phyloP scores from a whole-genome alignment of 2,888 invertebrate species.

The Ormyrus pomaceus region DNA sequence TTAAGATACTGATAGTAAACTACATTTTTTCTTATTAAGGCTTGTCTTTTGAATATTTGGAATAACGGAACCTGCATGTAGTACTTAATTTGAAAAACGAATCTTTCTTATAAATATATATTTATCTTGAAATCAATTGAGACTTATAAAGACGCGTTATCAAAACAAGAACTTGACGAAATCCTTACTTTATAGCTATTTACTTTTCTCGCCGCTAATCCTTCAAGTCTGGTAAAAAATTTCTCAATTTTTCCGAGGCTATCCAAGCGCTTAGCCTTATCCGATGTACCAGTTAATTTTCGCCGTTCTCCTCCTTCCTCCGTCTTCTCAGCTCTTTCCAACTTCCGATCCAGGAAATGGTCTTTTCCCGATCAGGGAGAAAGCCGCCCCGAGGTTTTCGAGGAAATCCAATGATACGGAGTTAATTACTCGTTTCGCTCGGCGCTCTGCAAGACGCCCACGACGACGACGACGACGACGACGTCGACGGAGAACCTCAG shows the following conservation, averaged over 20 bases:
- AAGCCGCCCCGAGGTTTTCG: slow-evolving; percentile 55
- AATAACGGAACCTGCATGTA: no score
- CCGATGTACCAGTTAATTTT: slow-evolving; percentile 38
- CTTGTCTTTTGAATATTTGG: no score
- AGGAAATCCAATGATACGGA: slow-evolving; percentile 67
- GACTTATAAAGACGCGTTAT: no score
- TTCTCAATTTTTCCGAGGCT: neutral
- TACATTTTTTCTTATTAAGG: no score
- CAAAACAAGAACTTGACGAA: no score
- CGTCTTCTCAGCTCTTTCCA: neutral
- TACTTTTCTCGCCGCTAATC: no score
- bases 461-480: no score
- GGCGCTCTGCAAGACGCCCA: slow-evolving; percentile 12
- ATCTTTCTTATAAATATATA: no score
- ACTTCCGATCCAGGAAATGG: slow-evolving; percentile 41
- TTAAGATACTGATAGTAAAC: no score
- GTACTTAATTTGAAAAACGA: no score
- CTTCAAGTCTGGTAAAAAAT: no score
- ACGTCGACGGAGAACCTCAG: slow-evolving; percentile 12
- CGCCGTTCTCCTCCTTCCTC: neutral
- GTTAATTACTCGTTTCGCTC: slow-evolving; percentile 64
- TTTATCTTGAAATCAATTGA: no score
- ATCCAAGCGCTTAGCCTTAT: slow-evolving; percentile 7
- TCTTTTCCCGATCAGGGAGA: slow-evolving; percentile 38
- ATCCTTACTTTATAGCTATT: neutral